phyloP scores from a whole-genome alignment of 2,888 invertebrate species.

The Cheilosia variabilis region DNA sequence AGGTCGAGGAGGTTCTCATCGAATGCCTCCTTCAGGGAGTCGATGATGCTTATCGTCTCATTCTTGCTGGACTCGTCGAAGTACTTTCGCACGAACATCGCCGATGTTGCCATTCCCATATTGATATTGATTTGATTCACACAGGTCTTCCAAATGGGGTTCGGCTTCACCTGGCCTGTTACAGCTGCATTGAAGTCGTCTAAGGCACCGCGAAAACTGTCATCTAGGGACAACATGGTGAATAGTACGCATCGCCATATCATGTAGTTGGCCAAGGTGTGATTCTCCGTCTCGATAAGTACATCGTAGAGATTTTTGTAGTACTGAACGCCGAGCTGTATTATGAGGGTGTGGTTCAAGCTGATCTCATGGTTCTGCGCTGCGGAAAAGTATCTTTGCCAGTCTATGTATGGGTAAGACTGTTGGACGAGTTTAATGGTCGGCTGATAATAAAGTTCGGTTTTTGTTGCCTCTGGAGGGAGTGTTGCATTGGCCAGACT shows the following conservation, averaged over 20 bases:
- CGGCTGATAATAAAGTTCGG: slow-evolving; percentile 41
- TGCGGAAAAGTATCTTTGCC: slow-evolving; percentile 64
- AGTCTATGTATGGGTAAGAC: slow-evolving; percentile 65
- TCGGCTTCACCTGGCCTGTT: slow-evolving; percentile 91
- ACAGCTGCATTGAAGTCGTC: slow-evolving; percentile 87
- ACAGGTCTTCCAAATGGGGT: slow-evolving; percentile 94
- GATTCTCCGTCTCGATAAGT: slow-evolving; percentile 43
- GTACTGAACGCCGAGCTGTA: slow-evolving; percentile 85
- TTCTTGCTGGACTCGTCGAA: slow-evolving; percentile 85
- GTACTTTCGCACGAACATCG: slow-evolving; percentile 85
- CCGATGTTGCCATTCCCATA: slow-evolving; percentile 89
- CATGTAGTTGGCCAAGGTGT: slow-evolving; percentile 75
- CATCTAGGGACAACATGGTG: slow-evolving; percentile 49
- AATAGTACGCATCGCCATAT: slow-evolving; percentile 67
- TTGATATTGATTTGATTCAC: slow-evolving; percentile 93
- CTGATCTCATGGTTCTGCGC: slow-evolving; percentile 18
- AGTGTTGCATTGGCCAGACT: slow-evolving; percentile 73
- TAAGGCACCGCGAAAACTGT: slow-evolving; percentile 50
- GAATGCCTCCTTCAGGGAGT: slow-evolving; percentile 92
- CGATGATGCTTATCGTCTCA: slow-evolving; percentile 92
- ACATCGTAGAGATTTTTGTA: slow-evolving; percentile 61
- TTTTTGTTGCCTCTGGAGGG: slow-evolving; percentile 47
- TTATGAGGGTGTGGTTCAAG: slow-evolving; percentile 80
- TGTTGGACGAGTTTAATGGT: slow-evolving; percentile 39
- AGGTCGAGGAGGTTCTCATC: slow-evolving; percentile 91